Evolutionary conservation across 2,888 invertebrate genomes (phyloP), one percentile per base, ranked within the genome.

Genomic region (Teinopalpus imperialis): DNA sequence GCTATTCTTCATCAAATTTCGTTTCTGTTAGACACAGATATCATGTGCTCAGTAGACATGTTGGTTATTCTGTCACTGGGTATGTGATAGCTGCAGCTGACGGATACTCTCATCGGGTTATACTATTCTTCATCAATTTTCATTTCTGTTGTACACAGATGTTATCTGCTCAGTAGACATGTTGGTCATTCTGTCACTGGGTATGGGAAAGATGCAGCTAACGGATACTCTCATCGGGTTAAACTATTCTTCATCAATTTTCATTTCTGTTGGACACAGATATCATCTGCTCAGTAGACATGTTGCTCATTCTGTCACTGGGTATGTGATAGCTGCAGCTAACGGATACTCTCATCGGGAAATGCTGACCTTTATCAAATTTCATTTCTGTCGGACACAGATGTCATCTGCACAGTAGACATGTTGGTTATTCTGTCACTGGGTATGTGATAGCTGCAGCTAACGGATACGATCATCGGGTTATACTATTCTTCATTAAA

Each of bases 351-450:
- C 59, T 41, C 23, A 14, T 20, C 48, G 20, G 13, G 27, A n/a
- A n/a, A 3, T n/a, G 1, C n/a, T 16, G 16, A 16, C 16, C 4
- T 16, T 16, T 16, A 16, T 3, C 4, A 4, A 4, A 16, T 3
- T 16, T 16, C 2, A 16, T 16, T 16, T 16, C 16, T 16, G 4
- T 16, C 16, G 41, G 49, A 37, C 30, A 16, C 5, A 44, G 54
- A 50, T 13, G n/a, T 53, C 43, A 16, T 4, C 45, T 12, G 16
- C 29, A 41, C 49, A 49, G 52, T 46, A 39, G 53, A 50, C 45
- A 53, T 26, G 47, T 53, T 8, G 2, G n/a, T 2, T 16, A 49
- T 51, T 54, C 53, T 61, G 59, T 56, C 62, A 61, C 57, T 61
- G 57, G 56, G 52, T 52, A 40, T 57, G 56, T 16, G 16, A 62